Percentiles rank a stretch among this genome's conserved stretches.
Evolutionary conservation across 2,797 vertebrate genomes (phyloP).

Genomic region (Cynodonichthys magdalenae): DNA sequence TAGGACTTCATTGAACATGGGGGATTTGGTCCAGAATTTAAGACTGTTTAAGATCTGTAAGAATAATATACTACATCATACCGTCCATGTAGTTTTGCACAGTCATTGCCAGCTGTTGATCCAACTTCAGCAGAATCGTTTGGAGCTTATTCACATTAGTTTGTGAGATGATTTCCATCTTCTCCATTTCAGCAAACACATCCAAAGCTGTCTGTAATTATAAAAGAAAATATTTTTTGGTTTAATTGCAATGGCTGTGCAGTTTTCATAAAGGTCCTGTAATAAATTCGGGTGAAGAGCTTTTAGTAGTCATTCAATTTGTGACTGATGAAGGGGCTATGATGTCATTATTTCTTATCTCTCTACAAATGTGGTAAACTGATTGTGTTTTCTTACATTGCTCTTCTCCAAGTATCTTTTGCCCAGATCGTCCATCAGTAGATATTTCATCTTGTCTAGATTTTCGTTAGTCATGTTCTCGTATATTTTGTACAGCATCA

Average conservation of each 20-base stretch:
- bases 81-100: conserved; percentile 45
- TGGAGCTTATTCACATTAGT: conserved; percentile 51
- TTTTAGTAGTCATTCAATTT: background rate
- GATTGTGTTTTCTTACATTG: conserved; percentile 58
- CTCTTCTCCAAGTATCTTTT: conserved; percentile 55
- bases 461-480: conserved; percentile 59
- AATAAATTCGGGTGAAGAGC: too few relatives aligned
- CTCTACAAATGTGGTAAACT: background rate
- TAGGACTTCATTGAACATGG: too few relatives aligned
- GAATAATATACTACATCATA: conserved; percentile 3
- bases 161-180: conserved; percentile 50
- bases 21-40: too few relatives aligned
- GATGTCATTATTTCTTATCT: background rate
- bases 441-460: conserved; percentile 66
- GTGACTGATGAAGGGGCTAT: background rate
- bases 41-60: too few relatives aligned
- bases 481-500: conserved; percentile 73
- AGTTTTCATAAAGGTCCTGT: too few relatives aligned
- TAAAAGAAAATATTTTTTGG: background rate
- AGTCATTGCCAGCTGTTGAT: conserved; percentile 47
- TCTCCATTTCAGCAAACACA: conserved; percentile 80
- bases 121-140: background rate
- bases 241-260: background rate
- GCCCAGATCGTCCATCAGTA: conserved; percentile 34
- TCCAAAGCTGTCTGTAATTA: conserved; percentile 72